These are phyloP conservation scores for Bostrychus sinensis DNA, from an alignment of 2,113 vertebrate genomes.

Conservation along the genomic window DNA sequence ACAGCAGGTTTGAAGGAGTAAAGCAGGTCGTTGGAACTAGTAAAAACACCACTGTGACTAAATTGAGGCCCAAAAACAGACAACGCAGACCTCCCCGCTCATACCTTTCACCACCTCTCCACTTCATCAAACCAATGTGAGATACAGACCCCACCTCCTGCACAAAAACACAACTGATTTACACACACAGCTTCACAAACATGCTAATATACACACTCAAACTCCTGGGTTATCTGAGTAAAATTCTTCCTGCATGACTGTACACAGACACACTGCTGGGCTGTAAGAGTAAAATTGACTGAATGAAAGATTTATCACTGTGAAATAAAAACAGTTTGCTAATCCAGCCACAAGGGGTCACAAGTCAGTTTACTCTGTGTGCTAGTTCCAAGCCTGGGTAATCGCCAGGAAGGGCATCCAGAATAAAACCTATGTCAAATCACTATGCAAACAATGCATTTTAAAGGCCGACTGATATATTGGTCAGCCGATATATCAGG, in stretches of 20 bases:
- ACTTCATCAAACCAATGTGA: conserved; percentile 48
- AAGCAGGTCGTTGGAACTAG: not conserved
- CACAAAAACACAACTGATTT: conserved; percentile 29
- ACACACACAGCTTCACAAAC: conserved; percentile 14
- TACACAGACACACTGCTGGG: no score
- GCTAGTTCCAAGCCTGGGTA: no score
- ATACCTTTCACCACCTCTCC: conserved; percentile 65
- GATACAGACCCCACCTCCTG: conserved; percentile 35
- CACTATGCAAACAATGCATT: no score
- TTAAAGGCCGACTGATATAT: no score
- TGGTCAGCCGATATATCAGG: no score
- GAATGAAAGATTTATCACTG: no score
- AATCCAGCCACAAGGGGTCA: no score
- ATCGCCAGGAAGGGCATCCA: no score
- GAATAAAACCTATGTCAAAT: no score
- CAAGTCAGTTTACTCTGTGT: no score
- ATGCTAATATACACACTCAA: conserved; percentile 7
- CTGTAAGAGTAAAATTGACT: no score
- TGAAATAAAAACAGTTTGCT: no score
- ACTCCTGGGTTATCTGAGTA: conserved; percentile 31
- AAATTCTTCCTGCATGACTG: conserved; percentile 53
- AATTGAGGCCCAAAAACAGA: conserved; percentile 19
- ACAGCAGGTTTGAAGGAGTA: conserved; percentile 1
- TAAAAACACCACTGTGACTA: conserved; percentile 25
- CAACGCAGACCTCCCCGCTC: conserved; percentile 42